phyloP scores from a whole-genome alignment of 2,113 vertebrate species.

The Vombatus ursinus region DNA sequence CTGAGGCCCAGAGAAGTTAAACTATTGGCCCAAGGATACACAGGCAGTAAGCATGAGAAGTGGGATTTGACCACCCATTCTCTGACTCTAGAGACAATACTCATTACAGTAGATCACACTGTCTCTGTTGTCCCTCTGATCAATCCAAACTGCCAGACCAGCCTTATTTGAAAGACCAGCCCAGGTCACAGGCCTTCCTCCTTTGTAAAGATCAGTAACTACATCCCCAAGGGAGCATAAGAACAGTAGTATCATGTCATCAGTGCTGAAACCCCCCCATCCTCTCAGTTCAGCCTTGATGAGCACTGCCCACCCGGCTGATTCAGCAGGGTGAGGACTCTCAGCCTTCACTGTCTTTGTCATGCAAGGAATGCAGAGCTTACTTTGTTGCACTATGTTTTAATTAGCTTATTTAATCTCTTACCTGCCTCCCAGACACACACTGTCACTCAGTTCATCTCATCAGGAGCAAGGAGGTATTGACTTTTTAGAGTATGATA shows the following conservation, averaged over 20 bases:
- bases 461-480: neutral
- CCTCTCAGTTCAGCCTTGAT: neutral
- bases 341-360: neutral
- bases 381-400: neutral
- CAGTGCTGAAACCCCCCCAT: neutral
- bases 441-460: neutral
- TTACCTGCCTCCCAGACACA: neutral
- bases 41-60: neutral
- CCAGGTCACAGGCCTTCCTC: neutral
- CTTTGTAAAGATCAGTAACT: neutral
- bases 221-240: neutral
- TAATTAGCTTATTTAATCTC: constrained; percentile 2
- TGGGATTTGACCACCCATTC: neutral
- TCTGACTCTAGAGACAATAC: neutral
- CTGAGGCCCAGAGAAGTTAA: neutral
- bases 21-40: neutral
- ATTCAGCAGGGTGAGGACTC: neutral
- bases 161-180: neutral
- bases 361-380: neutral
- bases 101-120: neutral
- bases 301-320: neutral
- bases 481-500: neutral
- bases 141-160: neutral
- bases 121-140: neutral
- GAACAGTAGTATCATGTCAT: neutral